Percentiles rank a stretch among this genome's conserved stretches.
Evolutionary conservation across 2,113 vertebrate genomes (phyloP).

Genomic region (Oryzias javanicus): DNA sequence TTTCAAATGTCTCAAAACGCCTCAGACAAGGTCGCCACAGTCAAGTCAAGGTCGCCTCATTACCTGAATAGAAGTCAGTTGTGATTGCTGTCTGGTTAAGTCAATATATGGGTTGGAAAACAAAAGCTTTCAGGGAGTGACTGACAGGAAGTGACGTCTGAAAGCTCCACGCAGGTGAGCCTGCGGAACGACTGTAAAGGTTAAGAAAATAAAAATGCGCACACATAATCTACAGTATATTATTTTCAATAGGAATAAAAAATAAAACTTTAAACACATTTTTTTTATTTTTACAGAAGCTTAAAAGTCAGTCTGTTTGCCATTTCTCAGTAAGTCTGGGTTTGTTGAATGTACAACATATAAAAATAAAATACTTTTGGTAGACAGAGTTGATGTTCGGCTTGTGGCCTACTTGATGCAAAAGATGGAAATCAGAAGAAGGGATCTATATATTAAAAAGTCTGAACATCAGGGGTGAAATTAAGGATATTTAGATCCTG

Average conservation of each 20-base stretch:
- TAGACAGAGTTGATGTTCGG: too few species aligned
- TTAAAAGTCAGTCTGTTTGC: too few species aligned
- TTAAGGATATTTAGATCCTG: neutral
- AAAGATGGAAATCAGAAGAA: too few species aligned
- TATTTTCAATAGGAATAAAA: neutral
- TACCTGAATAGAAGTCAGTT: neutral
- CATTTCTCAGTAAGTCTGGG: too few species aligned
- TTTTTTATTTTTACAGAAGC: too few species aligned
- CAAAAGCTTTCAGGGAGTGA: neutral
- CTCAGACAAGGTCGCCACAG: slow-evolving; percentile 4
- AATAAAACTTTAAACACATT: neutral
- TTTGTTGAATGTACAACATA: too few species aligned
- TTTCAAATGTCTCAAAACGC: neutral
- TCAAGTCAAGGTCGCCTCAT: neutral
- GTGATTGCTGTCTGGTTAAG: neutral
- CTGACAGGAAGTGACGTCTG: neutral
- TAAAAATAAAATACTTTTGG: too few species aligned
- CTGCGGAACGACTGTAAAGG: neutral
- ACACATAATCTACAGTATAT: neutral
- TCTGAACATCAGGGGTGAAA: neutral
- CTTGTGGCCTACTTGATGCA: too few species aligned
- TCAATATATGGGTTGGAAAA: neutral
- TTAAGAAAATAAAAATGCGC: neutral
- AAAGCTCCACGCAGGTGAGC: neutral
- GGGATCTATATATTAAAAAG: neutral